These are phyloP conservation scores for Yponomeuta malinellus DNA, from an alignment of 2,888 invertebrate species.

Conservation along the genomic window DNA sequence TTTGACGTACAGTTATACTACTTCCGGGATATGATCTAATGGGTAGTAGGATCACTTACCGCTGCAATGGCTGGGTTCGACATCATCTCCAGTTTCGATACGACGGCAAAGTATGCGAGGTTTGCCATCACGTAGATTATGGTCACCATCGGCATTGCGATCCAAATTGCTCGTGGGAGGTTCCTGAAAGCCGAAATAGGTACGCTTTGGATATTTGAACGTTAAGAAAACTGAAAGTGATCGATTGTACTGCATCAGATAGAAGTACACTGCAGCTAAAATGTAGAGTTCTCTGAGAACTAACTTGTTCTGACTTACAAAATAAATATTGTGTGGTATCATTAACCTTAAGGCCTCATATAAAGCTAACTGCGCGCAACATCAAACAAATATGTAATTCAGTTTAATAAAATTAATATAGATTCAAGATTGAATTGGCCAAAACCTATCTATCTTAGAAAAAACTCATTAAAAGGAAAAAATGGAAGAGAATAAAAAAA, in stretches of 20 bases:
- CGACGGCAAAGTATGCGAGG: slow-evolving; percentile 92
- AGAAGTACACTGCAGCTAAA: neutral
- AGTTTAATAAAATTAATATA: no score
- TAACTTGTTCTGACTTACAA: no score
- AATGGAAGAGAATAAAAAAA: no score
- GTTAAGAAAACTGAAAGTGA: neutral
- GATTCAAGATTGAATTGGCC: no score
- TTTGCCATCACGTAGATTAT: slow-evolving; percentile 92
- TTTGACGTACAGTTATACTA: no score
- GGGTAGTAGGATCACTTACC: slow-evolving; percentile 62
- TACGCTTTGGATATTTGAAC: neutral
- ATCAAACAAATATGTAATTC: no score
- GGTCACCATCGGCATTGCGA: slow-evolving; percentile 93
- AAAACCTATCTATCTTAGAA: no score
- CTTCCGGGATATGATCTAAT: neutral
- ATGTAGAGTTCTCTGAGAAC: no score
- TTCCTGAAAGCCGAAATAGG: slow-evolving; percentile 77
- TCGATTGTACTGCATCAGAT: neutral
- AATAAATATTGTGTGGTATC: no score
- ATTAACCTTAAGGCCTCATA: no score
- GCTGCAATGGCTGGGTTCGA: slow-evolving; percentile 91
- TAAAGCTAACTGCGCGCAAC: no score
- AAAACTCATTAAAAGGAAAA: no score
- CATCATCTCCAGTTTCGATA: slow-evolving; percentile 87
- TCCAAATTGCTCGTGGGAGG: slow-evolving; percentile 94